Evolutionary conservation across 2,797 vertebrate genomes (phyloP), one percentile per base, ranked within the genome.

Genomic region (Pygocentrus nattereri): DNA sequence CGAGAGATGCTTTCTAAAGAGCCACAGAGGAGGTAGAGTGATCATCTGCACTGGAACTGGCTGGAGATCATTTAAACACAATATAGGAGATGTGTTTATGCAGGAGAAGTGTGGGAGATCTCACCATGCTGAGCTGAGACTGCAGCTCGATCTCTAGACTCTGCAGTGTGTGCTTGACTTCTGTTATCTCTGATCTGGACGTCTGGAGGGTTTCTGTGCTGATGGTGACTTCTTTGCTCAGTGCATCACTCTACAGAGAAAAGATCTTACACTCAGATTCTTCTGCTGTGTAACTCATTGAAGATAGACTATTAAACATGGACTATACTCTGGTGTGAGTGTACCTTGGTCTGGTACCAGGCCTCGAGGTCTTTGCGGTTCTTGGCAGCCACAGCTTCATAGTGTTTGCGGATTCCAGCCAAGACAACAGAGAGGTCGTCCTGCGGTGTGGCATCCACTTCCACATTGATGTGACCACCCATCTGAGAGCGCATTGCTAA

Each of bases 321-420:
- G 10, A 2, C 18, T 19, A 0, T 30, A 5, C 0, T 58, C 30
- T 13, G 41, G 4, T 44, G 0, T 5, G 31, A 76, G 50, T 91
- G 44, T 84, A 61, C 95, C 93, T 95, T 95, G 86, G 64, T 88
- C 85, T 94, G 93, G 93, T 95, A 96, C 96, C 96, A 96, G 3
- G 92, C 87, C 78, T 96, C 95, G 0, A 93, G 92, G 0, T 96
- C 95, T 74, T 85, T 88, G 58, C 92, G 94, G 88, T 95, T 96
- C 91, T 96, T 95, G 12, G 93, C 90, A 0, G 93, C 93, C 34
- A 95, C 87, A 64, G 54, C 85, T 90, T 96, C 95, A 0, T 96
- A 96, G 81, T 96, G 93, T 30, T 94, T 92, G 0, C 96, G 90
- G 91, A 96, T 95, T 59, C 95, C 94, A 0, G 93, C 79, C 85